Conservation (phyloP, 2,113 vertebrate genomes). For the Callopanchax toddi region DNA sequence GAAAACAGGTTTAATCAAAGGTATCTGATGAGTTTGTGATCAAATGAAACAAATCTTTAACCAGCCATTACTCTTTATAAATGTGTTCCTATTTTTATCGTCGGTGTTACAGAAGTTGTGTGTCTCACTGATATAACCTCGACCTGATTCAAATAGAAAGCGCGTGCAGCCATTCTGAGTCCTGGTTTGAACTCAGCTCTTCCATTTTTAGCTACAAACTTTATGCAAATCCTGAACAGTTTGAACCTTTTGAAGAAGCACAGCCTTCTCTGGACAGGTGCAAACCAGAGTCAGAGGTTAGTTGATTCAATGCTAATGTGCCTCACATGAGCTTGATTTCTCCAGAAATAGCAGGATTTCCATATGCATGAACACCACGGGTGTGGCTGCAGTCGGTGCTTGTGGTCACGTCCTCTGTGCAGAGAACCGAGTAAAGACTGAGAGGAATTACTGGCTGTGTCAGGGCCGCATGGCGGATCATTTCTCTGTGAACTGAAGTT, state of each 20-base stretch:
- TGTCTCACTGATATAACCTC: too few relatives aligned
- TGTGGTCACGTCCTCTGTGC: background rate
- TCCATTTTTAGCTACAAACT: constrained; percentile 29
- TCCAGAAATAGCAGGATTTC: constrained; percentile 33
- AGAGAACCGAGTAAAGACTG: constrained; percentile 10
- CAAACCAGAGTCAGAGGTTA: background rate
- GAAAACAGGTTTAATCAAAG: too few relatives aligned
- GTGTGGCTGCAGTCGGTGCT: background rate
- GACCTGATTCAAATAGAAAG: too few relatives aligned
- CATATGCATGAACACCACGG: constrained; percentile 38
- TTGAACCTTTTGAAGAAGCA: constrained; percentile 23
- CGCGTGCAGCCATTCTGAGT: constrained; percentile 20
- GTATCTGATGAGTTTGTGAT: too few relatives aligned
- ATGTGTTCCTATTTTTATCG: too few relatives aligned
- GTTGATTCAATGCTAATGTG: constrained; percentile 1
- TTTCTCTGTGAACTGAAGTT: constrained; percentile 6
- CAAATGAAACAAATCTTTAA: too few relatives aligned
- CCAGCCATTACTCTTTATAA: too few relatives aligned
- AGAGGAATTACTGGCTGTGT: constrained; percentile 26
- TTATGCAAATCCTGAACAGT: constrained; percentile 41
- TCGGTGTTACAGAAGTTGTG: too few relatives aligned
- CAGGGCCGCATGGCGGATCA: constrained; percentile 9
- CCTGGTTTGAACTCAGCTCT: constrained; percentile 19
- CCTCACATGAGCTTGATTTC: constrained; percentile 1
- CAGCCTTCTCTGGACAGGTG: background rate